These are phyloP conservation scores for Drosophila emarginata DNA, from an alignment of 2,888 invertebrate species.

Conservation along the genomic window DNA sequence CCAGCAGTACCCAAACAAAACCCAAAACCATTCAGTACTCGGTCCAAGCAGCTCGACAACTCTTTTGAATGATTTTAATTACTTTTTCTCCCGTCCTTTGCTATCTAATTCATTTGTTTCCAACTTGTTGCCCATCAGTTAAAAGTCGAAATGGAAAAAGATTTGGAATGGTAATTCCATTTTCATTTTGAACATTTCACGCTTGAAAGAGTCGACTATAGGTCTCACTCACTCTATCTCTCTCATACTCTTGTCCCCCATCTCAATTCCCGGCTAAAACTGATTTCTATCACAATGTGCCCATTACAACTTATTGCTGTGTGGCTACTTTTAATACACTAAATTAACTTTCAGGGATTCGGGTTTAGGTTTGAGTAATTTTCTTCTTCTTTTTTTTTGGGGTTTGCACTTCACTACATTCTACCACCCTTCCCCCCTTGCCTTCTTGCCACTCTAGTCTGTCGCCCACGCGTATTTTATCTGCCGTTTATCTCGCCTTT, in stretches of 20 bases:
- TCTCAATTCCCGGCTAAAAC: conserved; percentile 12
- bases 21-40: not conserved
- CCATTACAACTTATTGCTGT: conserved; percentile 67
- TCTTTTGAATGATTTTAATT: conserved; percentile 54
- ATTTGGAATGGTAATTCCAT: conserved; percentile 53
- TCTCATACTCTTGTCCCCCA: not conserved
- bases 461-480: conserved; percentile 54
- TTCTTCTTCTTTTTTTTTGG: conserved; percentile 10
- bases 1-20: not conserved
- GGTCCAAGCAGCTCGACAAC: conserved; percentile 10
- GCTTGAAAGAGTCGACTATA: conserved; percentile 47
- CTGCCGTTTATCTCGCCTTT: conserved; percentile 62
- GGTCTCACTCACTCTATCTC: not conserved
- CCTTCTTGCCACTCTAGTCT: not conserved
- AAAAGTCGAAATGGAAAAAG: conserved; percentile 41
- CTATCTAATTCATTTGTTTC: conserved; percentile 49
- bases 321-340: conserved; percentile 71
- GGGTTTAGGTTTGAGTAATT: not conserved
- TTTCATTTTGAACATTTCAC: conserved; percentile 58
- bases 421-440: not conserved
- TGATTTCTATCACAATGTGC: conserved; percentile 59
- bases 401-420: not conserved
- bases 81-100: conserved; percentile 43
- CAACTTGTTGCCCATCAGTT: conserved; percentile 70
- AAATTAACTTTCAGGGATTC: conserved; percentile 61